Evolutionary conservation across 2,888 invertebrate genomes (phyloP), one percentile per base, ranked within the genome.

Genomic region (Leucoma salicis): DNA sequence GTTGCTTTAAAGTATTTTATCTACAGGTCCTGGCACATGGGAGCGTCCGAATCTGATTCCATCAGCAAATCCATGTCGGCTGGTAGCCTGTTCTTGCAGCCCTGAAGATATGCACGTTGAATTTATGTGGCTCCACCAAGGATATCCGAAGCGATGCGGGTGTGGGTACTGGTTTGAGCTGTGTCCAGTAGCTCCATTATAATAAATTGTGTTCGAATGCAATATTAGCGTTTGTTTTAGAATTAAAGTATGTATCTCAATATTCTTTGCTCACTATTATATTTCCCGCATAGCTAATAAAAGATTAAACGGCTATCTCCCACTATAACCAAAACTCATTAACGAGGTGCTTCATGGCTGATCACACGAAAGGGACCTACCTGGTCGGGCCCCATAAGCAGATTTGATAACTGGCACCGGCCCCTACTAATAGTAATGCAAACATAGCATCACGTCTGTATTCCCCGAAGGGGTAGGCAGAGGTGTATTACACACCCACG

Each of bases 21-120:
- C n/a, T 25, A 2, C 48, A 89, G 89, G 92, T 6, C 86, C 86
- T 0, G 94, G 95, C 34, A 94, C 95, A 10, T 90, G 91, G 57
- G 93, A 92, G 34, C 79, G 91, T 18, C 96, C 96, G 0, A 95
- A 93, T 61, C 65, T 94, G 53, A 92, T 96, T 32, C 94, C 95
- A n/a, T 95, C 95, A 47, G 90, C 92, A 34, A 92, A 91, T 66
- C 78, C 90, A 27, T 90, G 91, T 50, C 91, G 96, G 28, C 78
- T 95, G 31, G 80, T 96, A 48, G 94, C 94, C 14, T 96, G 96
- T 75, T 79, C 92, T 48, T 96, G 96, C 78, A 92, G 93, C 70
- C 93, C 93, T 49, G 43, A 64, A 31, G 65, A 70, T 51, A 73
- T 60, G 50, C 84, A 84, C 56, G 44, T 79, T 15, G 80, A 83